A percentile compares a stretch with the other conserved stretches of the same genome.
Evolutionary conservation across 2,797 vertebrate species (phyloP).

Genomic region (Galagoides demidoff): DNA sequence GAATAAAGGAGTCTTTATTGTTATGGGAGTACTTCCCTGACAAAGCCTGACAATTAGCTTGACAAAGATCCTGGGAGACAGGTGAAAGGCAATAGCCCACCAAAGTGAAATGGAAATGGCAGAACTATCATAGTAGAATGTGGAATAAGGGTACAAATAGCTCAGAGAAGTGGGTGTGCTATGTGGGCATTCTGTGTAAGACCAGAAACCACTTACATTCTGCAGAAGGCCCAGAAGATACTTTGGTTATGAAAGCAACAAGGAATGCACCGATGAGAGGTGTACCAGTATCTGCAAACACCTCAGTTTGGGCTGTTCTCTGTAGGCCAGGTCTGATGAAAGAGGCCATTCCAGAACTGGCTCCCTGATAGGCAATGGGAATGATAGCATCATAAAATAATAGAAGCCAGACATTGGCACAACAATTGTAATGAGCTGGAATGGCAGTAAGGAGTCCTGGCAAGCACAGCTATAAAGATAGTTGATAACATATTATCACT

Average conservation of each 20-base stretch:
- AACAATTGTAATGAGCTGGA: background rate
- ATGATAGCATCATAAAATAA: background rate
- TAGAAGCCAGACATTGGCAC: background rate
- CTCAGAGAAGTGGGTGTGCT: background rate
- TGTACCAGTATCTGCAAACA: background rate
- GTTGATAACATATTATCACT: background rate
- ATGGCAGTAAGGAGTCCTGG: background rate
- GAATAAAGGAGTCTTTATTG: background rate
- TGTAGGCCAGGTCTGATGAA: background rate
- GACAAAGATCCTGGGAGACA: background rate
- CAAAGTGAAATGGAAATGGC: constrained; percentile 5
- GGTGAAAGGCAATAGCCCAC: background rate
- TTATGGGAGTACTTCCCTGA: background rate
- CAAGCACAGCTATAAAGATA: background rate
- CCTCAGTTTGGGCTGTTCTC: background rate
- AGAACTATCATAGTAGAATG: background rate
- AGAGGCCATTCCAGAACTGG: background rate
- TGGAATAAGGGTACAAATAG: background rate
- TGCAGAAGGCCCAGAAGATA: background rate
- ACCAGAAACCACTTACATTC: background rate
- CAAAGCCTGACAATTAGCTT: background rate
- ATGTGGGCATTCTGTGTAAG: background rate
- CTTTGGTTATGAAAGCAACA: background rate
- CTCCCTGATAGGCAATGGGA: background rate
- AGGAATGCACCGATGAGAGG: background rate